phyloP scores from a whole-genome alignment of 2,113 vertebrate species.

The Melanostigma gelatinosum region DNA sequence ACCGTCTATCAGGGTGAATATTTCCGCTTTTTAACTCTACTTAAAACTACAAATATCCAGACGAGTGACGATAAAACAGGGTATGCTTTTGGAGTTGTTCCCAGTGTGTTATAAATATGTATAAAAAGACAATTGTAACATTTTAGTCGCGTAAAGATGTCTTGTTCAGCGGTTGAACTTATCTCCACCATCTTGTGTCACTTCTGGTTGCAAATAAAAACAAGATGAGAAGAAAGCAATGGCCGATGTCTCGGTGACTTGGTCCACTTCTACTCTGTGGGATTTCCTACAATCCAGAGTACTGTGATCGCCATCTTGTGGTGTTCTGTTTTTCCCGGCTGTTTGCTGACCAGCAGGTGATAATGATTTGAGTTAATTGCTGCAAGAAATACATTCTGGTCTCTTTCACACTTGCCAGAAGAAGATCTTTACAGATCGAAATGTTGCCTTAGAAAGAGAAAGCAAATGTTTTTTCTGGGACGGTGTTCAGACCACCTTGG shows the following conservation, averaged over 20 bases:
- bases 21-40: conserved; percentile 9
- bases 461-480: neutral
- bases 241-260: too few relatives aligned
- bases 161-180: too few relatives aligned
- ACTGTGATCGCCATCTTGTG: neutral
- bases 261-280: too few relatives aligned
- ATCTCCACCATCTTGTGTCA: too few relatives aligned
- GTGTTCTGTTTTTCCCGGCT: neutral
- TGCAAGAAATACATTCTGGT: neutral
- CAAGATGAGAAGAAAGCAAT: too few relatives aligned
- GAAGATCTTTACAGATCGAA: neutral
- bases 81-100: too few relatives aligned
- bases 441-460: neutral
- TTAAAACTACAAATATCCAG: neutral
- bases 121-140: too few relatives aligned
- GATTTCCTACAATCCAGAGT: neutral
- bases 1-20: conserved; percentile 42
- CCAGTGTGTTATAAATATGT: too few relatives aligned
- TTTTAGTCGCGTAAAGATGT: too few relatives aligned
- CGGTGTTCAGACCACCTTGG: neutral
- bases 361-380: neutral
- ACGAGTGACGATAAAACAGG: too few relatives aligned
- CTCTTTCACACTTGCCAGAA: neutral
- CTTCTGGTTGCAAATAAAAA: too few relatives aligned
- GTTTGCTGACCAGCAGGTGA: neutral